Evolutionary conservation across 2,797 vertebrate genomes (phyloP), one percentile per base, ranked within the genome.

Genomic region (Platalea minor): DNA sequence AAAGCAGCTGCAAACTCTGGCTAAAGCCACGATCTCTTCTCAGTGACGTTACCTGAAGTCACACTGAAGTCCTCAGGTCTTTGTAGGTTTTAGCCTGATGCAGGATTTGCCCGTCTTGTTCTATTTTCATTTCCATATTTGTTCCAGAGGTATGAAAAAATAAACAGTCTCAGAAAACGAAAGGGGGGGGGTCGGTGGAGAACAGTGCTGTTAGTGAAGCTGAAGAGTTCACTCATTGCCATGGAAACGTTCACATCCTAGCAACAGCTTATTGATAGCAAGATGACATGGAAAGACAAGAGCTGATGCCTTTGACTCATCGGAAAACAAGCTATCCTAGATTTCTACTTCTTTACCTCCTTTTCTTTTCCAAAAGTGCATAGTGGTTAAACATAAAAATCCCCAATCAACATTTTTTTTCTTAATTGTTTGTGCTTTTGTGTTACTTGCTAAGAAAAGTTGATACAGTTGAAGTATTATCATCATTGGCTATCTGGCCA

Each of bases 231-330:
- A 93, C 78, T 92, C 96, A 97, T 98, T 98, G 94, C 98, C 97
- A 98, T 98, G 98, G 98, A 95, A 97, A 98, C 96, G 3, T 89
- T 88, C 93, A 96, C 94, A 97, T 97, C 97, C 97, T 98, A 98
- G 98, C 98, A 98, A 98, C 97, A 95, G 96, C 94, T 96, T 97
- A 97, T 97, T 98, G 96, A 97, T 97, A 95, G 83, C 91, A 92
- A 89, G 95, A 89, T 93, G 96, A 96, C 95, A 96, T 89, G 86
- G 84, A 92, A 93, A 92, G 85, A 88, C 93, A 89, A 95, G 93
- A 97, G 73, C 80, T 14, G 89, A 96, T 96, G 90, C 35, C 60
- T 95, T 96, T 93, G 91, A 94, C 95, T 94, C 70, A 61, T 35
- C 69, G 60, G 81, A 93, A 86, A 83, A 89, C 53, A 95, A 94